These are phyloP conservation scores for Octodonta nipae DNA, from an alignment of 2,888 invertebrate species.

Conservation along the genomic window DNA sequence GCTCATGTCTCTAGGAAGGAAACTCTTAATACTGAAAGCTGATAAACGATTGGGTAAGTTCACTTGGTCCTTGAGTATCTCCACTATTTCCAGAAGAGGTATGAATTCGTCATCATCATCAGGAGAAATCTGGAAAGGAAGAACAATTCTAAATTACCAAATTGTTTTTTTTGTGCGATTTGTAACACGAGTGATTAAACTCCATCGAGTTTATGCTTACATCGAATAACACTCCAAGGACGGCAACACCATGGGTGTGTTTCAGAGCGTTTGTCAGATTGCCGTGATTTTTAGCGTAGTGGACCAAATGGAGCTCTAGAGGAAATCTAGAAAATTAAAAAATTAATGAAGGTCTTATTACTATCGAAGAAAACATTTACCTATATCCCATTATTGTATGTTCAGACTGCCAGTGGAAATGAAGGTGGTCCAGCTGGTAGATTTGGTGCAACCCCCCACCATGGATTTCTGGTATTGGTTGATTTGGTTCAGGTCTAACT, in stretches of 20 bases:
- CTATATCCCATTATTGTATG: too few species aligned
- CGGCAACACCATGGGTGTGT: constrained; percentile 46
- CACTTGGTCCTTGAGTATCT: constrained; percentile 19
- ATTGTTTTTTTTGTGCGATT: constrained; percentile 6
- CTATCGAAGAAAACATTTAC: too few species aligned
- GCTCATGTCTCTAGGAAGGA: constrained; percentile 43
- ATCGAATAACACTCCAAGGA: constrained; percentile 50
- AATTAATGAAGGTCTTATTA: background rate
- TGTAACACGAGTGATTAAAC: too few species aligned
- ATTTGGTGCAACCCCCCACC: constrained; percentile 47
- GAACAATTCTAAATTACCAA: too few species aligned
- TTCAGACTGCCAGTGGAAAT: constrained; percentile 78
- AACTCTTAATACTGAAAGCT: constrained; percentile 31
- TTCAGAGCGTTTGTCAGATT: constrained; percentile 40
- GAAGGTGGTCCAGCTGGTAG: constrained; percentile 58
- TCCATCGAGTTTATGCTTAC: constrained; percentile 36
- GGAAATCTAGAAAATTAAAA: constrained; percentile 44
- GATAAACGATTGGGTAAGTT: constrained; percentile 14
- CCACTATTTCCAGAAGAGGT: constrained; percentile 25
- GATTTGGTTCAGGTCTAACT: constrained; percentile 22
- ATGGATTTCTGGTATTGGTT: constrained; percentile 23
- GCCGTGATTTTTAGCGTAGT: constrained; percentile 41
- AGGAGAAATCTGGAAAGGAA: constrained; percentile 27
- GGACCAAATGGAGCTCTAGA: constrained; percentile 54
- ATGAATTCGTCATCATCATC: constrained; percentile 29